Conservation (phyloP, 2,113 vertebrate species). For the Eubucco bourcierii region DNA sequence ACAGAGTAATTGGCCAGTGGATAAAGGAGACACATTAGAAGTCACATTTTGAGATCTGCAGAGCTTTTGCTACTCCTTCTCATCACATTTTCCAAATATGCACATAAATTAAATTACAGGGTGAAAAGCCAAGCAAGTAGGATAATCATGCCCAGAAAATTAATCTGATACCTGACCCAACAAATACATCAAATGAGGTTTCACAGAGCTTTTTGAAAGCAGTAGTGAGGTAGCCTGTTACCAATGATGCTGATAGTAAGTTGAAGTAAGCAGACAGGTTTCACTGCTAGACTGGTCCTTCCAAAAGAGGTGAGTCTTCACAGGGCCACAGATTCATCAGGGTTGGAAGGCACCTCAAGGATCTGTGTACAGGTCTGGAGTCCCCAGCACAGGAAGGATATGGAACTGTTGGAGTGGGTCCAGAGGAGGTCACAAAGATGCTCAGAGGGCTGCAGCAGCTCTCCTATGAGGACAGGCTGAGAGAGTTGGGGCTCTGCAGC, state of each 20-base stretch:
- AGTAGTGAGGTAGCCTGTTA: background rate
- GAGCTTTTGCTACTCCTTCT: conserved; percentile 10
- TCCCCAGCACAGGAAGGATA: too few relatives aligned
- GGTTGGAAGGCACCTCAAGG: too few relatives aligned
- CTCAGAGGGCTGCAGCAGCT: too few relatives aligned
- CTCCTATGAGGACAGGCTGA: too few relatives aligned
- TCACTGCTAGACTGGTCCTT: background rate
- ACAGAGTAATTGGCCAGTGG: conserved; percentile 11
- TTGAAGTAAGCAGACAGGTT: background rate
- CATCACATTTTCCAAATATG: background rate
- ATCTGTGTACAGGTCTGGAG: too few relatives aligned
- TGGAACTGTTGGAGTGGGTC: too few relatives aligned
- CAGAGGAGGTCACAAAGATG: too few relatives aligned
- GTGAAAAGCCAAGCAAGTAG: conserved; percentile 15
- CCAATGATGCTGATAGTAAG: background rate
- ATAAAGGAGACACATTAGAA: conserved; percentile 8
- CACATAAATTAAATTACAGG: background rate
- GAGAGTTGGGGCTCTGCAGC: too few relatives aligned
- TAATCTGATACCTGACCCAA: background rate
- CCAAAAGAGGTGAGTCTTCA: too few relatives aligned
- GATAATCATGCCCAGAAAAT: conserved; percentile 5
- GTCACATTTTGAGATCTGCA: conserved; percentile 19
- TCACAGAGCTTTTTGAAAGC: background rate
- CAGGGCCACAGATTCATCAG: too few relatives aligned
- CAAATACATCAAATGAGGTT: background rate